Conservation (phyloP, 2,888 invertebrate genomes). For the Eugnorisma glareosa region DNA sequence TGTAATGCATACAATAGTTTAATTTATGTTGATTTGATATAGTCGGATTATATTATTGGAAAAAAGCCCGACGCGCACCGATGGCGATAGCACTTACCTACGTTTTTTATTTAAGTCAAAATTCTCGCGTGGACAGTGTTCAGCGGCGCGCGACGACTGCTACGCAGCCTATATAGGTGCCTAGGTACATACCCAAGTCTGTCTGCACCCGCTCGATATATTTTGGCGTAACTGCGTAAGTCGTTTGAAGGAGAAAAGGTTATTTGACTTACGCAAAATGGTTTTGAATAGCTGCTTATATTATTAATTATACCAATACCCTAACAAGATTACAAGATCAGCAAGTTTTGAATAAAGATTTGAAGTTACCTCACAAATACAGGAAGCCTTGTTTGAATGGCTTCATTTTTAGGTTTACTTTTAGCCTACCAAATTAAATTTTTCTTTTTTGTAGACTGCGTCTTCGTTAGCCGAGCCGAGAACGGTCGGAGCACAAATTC, state of each 20-base stretch:
- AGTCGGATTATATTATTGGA: neutral
- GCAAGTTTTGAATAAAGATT: neutral
- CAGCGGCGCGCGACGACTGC: slow-evolving; percentile 10
- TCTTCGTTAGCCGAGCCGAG: too few species aligned
- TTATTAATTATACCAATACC: neutral
- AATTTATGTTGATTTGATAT: neutral
- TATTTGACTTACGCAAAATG: neutral
- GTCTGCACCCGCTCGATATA: slow-evolving; percentile 13
- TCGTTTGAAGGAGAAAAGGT: slow-evolving; percentile 25
- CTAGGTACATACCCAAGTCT: neutral
- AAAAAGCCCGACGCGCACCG: neutral
- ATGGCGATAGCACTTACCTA: neutral
- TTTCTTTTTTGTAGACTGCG: too few species aligned
- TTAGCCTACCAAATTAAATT: too few species aligned
- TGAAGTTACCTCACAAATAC: neutral
- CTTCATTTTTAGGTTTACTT: neutral
- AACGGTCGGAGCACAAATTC: too few species aligned
- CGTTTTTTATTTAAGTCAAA: neutral
- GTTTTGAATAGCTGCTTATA: neutral
- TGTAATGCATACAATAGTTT: neutral
- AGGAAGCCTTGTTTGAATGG: neutral
- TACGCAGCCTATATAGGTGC: neutral
- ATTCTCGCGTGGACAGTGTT: neutral
- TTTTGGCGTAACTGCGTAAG: slow-evolving; percentile 11
- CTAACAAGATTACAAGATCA: slow-evolving; percentile 25